Base-by-base conservation (phyloP, 2,888 invertebrate genomes). In the Morpho achilles region DNA sequence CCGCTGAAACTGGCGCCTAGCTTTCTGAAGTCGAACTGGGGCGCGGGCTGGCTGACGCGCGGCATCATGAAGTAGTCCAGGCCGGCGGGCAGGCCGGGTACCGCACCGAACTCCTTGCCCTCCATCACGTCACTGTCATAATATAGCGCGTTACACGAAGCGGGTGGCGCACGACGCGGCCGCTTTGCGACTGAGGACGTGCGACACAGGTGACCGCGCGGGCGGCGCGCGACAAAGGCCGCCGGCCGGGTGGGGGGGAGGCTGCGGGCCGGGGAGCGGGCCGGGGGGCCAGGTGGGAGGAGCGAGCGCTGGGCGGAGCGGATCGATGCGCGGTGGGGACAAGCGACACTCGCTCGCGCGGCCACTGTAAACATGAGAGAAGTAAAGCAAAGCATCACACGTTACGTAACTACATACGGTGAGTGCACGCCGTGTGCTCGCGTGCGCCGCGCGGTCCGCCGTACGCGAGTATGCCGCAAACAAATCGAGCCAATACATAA, bases 21-120 rank as follows among this genome's bases (percentile, higher is more conserved):
- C 77, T 95, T 95, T 58, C 96, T 93, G 77, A 95, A 97, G 86
- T 97, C 97, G 80, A 96, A 96, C 52, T 97, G 96, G 71, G 96
- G 96, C 94, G 96, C 95, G 72, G 94, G 96, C 75, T 95, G 95
- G 64, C 95, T 91, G 54, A 96, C 94, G 23, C 93, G 92, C 75
- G 82, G 91, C 89, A 91, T 86, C 87, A 91, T 87, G 71, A 91
- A 91, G 73, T 91, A 91, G 83, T 91, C 90, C 76, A 91, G 70
- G 59, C 89, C 89, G 70, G 87, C 83, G 69, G 91, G 87, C 67
- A 89, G 73, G 78, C 87, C 85, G 82, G 89, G 85, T 67, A 86
- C 83, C 77, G 82, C 84, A 80, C 86, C 83, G 83, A 75, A 89
- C 73, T 91, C 88, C 79, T 88, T 88, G 80, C 84, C 80, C 68